Percentiles rank a stretch among this genome's conserved stretches.
phyloP scores from a whole-genome alignment of 2,113 vertebrate species.

The Chunga burmeisteri region DNA sequence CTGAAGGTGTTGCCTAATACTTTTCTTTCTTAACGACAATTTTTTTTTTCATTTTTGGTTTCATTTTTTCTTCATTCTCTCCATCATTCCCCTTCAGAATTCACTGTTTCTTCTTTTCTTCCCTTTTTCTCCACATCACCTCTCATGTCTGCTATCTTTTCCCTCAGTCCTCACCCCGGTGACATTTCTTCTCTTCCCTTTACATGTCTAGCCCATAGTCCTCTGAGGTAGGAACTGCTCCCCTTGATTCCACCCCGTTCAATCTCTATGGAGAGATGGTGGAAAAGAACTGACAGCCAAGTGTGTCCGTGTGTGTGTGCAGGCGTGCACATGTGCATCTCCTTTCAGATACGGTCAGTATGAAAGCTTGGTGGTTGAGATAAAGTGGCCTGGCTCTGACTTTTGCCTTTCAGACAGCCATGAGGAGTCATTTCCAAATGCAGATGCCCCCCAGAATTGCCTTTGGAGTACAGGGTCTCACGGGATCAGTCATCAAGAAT shows the following conservation, averaged over 20 bases:
- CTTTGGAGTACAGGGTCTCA: neutral
- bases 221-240: neutral
- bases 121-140: neutral
- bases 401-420: constrained; percentile 5
- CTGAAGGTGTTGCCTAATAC: neutral
- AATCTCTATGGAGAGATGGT: neutral
- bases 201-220: neutral
- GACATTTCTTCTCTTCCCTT: neutral
- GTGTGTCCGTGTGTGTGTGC: neutral
- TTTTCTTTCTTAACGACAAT: neutral
- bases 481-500: neutral
- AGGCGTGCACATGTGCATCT: accelerated
- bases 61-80: neutral
- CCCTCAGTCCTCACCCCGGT: neutral
- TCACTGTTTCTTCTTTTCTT: neutral
- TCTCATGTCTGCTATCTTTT: neutral
- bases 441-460: neutral
- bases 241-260: neutral
- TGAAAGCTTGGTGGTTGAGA: neutral
- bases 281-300: neutral
- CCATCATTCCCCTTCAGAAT: neutral
- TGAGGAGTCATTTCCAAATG: neutral
- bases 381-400: neutral
- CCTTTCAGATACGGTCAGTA: neutral
- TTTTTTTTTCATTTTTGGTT: neutral